These are phyloP conservation scores for Drosophila paramelanica DNA, from an alignment of 2,888 invertebrate genomes.

Conservation along the genomic window DNA sequence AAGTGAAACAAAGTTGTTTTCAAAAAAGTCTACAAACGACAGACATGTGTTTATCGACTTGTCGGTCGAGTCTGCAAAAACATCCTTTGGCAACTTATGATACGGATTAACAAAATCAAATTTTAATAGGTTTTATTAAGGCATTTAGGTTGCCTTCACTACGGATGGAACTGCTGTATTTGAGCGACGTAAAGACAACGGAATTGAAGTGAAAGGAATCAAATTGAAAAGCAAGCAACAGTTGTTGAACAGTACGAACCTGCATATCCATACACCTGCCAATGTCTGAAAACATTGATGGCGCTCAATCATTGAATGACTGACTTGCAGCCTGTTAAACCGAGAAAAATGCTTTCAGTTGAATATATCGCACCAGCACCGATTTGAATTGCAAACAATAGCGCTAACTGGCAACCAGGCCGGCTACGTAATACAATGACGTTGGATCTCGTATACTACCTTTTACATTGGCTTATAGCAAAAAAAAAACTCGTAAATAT, in stretches of 20 bases:
- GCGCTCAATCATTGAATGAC: constrained; percentile 59
- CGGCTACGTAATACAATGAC: constrained; percentile 12
- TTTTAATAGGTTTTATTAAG: constrained; percentile 7
- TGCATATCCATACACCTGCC: constrained; percentile 28
- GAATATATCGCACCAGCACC: constrained; percentile 56
- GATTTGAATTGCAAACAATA: constrained; percentile 70
- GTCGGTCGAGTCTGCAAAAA: no score
- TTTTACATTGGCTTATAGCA: no score
- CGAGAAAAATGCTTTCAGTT: constrained; percentile 50
- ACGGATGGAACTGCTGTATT: constrained; percentile 16
- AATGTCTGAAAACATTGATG: constrained; percentile 55
- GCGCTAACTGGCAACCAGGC: constrained; percentile 50
- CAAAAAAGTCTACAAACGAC: no score
- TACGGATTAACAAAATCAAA: not conserved
- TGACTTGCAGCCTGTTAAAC: constrained; percentile 73
- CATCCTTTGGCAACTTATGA: no score
- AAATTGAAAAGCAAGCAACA: constrained; percentile 72
- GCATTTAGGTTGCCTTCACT: constrained; percentile 14
- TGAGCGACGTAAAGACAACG: constrained; percentile 45
- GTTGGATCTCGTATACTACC: constrained; percentile 3
- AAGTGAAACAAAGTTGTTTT: no score
- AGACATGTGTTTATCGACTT: no score
- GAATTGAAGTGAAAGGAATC: constrained; percentile 62
- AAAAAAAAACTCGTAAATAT: not conserved
- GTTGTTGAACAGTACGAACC: constrained; percentile 39